phyloP scores from a whole-genome alignment of 2,113 vertebrate genomes.

The Struthio camelus region DNA sequence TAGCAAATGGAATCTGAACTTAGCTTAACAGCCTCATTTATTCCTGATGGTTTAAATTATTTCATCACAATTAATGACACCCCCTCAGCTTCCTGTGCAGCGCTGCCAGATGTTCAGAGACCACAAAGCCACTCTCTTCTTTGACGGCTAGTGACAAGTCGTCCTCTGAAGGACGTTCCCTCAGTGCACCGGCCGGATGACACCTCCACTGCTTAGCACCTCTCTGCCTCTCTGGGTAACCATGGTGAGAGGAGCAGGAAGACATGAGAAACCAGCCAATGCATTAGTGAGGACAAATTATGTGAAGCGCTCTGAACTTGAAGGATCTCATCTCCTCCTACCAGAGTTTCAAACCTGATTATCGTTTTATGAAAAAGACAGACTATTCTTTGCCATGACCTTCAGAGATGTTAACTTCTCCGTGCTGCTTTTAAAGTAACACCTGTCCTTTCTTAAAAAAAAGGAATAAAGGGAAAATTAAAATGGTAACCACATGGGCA shows the following conservation, averaged over 20 bases:
- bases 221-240: constrained; percentile 73
- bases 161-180: constrained; percentile 93
- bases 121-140: constrained; percentile 87
- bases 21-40: constrained; percentile 98
- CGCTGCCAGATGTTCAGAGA: constrained; percentile 97
- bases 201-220: constrained; percentile 81
- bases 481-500: neutral
- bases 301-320: constrained; percentile 39
- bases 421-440: neutral
- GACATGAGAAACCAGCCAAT: constrained; percentile 66
- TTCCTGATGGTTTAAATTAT: constrained; percentile 99
- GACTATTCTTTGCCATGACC: constrained; percentile 3
- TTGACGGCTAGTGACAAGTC: constrained; percentile 88
- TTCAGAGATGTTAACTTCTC: constrained; percentile 3
- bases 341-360: constrained; percentile 33
- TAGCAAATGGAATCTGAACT: constrained; percentile 88
- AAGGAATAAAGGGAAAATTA: neutral
- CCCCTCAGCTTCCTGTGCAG: constrained; percentile 89
- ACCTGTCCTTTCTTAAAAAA: neutral
- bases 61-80: constrained; percentile 99
- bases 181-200: constrained; percentile 76
- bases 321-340: constrained; percentile 44
- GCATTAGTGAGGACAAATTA: constrained; percentile 71
- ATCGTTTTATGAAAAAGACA: constrained; percentile 25
- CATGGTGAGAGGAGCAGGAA: constrained; percentile 68